Conservation (phyloP, 2,113 vertebrate species). For the Eclectus roratus region DNA sequence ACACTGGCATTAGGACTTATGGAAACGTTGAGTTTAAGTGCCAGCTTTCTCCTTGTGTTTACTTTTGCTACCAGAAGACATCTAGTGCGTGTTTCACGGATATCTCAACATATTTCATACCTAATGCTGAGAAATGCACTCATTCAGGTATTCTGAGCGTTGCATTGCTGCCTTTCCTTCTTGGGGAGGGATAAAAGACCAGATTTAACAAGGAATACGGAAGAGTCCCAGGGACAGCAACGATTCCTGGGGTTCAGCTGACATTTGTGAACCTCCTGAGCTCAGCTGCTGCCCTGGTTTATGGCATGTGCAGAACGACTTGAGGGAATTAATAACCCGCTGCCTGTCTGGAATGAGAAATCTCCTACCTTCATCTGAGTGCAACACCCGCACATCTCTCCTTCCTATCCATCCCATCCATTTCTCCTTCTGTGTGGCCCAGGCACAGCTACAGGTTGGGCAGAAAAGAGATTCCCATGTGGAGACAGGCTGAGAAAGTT, state of each 20-base stretch:
- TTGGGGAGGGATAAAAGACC: not conserved
- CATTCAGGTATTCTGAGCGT: not conserved
- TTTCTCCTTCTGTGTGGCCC: not conserved
- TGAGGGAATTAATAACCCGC: slow-evolving; percentile 12
- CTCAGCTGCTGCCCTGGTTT: not conserved
- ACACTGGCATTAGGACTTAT: not conserved
- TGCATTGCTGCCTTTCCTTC: not conserved
- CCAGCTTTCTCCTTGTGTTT: not conserved
- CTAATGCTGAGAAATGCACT: not conserved
- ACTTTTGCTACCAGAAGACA: not conserved
- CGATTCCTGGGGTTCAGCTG: not conserved
- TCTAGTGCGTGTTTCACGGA: rapidly evolving
- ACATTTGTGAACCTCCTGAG: slow-evolving; percentile 15
- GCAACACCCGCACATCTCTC: not conserved
- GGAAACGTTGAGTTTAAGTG: not conserved
- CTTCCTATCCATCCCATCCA: not conserved
- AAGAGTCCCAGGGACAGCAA: not conserved
- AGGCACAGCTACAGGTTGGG: too few relatives aligned
- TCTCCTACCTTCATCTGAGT: not conserved
- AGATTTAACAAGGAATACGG: not conserved
- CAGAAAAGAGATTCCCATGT: too few relatives aligned
- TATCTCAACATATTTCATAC: not conserved
- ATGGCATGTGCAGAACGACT: not conserved
- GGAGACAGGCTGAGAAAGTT: too few relatives aligned
- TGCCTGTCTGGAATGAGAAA: not conserved